Evolutionary conservation across 2,113 vertebrate genomes (phyloP), one percentile per base, ranked within the genome.

Genomic region (Coturnix japonica): DNA sequence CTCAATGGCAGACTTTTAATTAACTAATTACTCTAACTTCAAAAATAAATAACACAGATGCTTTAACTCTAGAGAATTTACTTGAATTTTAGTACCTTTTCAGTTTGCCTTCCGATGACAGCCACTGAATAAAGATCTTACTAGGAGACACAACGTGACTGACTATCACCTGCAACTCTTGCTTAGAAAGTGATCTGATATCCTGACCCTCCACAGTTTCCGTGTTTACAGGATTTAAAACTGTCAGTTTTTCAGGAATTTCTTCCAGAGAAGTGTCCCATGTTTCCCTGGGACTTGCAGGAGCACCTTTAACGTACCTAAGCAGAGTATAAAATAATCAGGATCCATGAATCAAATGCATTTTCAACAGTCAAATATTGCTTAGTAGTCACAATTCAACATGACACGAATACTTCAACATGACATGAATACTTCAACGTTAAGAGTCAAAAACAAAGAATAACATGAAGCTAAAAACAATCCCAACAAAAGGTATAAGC

Each of bases 91-190:
- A 90, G 89, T 96, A 99, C 99, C 98, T 98, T 92, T 98, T 98
- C 57, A 99, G 95, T 67, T 96, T 93, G 23, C 78, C 33, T 95
- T 98, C 95, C 51, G 97, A 94, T 78, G 98, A 96, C 39, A 95
- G 70, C 85, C 98, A 94, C 20, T 97, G 98, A 31, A 99, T 94
- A 75, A 97, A 98, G 91, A 99, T 98, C 96, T 98, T 99, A 91
- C 98, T 98, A 23, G 99, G 99, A 51, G 99, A 99, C 39, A 97
- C 92, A 75, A 98, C 97, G 39, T 98, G 97, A 92, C 97, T 98
- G 79, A 99, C 97, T 84, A 93, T 95, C 35, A 98, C 98, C 93
- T 95, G 75, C 10, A 98, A 64, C 81, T 98, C 97, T 87, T 95
- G 95, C 35, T 97, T 92, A 73, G 66, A 90, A 54, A 97, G 75